Conservation (phyloP, 2,888 invertebrate species). For the Incurvaria masculella region DNA sequence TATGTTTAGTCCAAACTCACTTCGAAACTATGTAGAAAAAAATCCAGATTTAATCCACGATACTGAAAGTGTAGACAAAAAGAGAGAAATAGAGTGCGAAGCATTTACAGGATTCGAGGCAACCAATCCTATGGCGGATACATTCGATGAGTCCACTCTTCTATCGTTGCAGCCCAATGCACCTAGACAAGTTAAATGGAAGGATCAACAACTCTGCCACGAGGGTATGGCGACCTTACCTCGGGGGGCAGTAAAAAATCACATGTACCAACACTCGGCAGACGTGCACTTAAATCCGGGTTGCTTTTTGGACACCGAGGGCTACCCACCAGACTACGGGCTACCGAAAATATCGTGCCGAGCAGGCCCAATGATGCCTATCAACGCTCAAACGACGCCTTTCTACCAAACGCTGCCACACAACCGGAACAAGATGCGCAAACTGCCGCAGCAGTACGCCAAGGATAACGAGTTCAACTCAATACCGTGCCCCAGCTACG, state of each 20-base stretch:
- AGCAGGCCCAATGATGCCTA: constrained; percentile 39
- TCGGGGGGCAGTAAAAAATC: constrained; percentile 44
- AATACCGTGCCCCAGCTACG: constrained; percentile 39
- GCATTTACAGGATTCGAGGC: constrained; percentile 45
- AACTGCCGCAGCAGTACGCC: constrained; percentile 47
- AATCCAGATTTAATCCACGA: constrained; percentile 81
- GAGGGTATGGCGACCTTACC: constrained; percentile 49
- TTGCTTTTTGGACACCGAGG: constrained; percentile 74
- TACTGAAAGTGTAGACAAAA: constrained; percentile 60
- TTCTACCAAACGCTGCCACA: constrained; percentile 78
- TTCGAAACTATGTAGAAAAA: constrained; percentile 60
- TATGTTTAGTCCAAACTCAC: constrained; percentile 46
- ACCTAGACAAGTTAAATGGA: constrained; percentile 55
- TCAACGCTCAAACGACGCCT: constrained; percentile 42
- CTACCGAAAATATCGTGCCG: constrained; percentile 62
- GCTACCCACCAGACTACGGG: constrained; percentile 76
- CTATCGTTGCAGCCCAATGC: constrained; percentile 26
- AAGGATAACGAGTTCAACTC: constrained; percentile 50
- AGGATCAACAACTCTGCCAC: constrained; percentile 43
- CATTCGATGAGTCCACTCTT: constrained; percentile 43
- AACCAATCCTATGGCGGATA: constrained; percentile 33
- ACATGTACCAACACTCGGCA: constrained; percentile 63
- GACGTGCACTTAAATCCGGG: constrained; percentile 74
- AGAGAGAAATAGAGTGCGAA: constrained; percentile 45
- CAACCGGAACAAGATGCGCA: constrained; percentile 61